These are phyloP conservation scores for Musca vetustissima DNA, from an alignment of 1,140 invertebrate species.

Conservation along the genomic window DNA sequence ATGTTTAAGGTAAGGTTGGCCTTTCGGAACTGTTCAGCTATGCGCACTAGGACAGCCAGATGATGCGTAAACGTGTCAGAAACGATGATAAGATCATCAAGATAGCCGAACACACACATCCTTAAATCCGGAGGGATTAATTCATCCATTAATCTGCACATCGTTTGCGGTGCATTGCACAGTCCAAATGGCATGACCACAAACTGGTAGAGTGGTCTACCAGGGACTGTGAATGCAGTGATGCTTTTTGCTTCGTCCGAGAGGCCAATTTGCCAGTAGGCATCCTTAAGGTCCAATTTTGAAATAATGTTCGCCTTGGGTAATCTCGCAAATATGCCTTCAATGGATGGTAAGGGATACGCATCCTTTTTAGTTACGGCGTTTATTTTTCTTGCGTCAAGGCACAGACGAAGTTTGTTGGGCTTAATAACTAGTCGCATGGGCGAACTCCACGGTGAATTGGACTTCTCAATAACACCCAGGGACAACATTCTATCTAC, in stretches of 20 bases:
- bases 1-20: constrained; percentile 21
- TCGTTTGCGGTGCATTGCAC: constrained; percentile 40
- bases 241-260: constrained; percentile 38
- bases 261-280: constrained; percentile 50
- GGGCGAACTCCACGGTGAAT: constrained; percentile 26
- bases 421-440: constrained; percentile 39
- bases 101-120: constrained; percentile 36
- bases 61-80: constrained; percentile 34
- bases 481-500: constrained; percentile 30
- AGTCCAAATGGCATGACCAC: constrained; percentile 56
- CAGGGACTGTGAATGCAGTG: constrained; percentile 57
- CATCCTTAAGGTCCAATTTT: constrained; percentile 44
- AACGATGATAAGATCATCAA: constrained; percentile 41
- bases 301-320: constrained; percentile 28
- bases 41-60: constrained; percentile 27
- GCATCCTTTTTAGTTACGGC: constrained; percentile 28
- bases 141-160: constrained; percentile 29
- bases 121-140: constrained; percentile 25
- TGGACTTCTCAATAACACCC: constrained; percentile 31
- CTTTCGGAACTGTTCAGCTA: constrained; percentile 12
- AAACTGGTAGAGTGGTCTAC: constrained; percentile 53
- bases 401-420: constrained; percentile 38
- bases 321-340: constrained; percentile 32
- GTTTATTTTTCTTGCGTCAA: constrained; percentile 45
- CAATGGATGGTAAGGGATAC: constrained; percentile 37